These are phyloP conservation scores for Thamnophis elegans DNA, from an alignment of 2,797 vertebrate genomes.

Conservation along the genomic window DNA sequence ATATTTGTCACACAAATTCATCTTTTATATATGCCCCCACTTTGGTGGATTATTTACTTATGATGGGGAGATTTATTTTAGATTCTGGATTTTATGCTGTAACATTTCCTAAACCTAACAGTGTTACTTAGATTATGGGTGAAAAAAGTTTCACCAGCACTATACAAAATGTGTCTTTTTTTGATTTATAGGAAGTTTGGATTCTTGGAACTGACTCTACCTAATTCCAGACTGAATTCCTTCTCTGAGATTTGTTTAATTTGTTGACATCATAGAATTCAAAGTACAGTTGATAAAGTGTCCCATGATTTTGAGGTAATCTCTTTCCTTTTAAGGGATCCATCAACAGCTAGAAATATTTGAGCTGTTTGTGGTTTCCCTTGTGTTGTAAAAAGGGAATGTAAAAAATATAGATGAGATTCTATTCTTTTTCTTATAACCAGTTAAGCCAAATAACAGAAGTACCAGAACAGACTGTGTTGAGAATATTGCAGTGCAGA, in stretches of 20 bases:
- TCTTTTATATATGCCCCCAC: not conserved
- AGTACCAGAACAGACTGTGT: slow-evolving; percentile 61
- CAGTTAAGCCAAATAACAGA: slow-evolving; percentile 62
- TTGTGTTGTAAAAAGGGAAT: slow-evolving; percentile 39
- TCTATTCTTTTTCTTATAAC: slow-evolving; percentile 51
- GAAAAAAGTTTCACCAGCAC: not conserved
- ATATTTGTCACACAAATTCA: not conserved
- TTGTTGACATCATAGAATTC: not conserved
- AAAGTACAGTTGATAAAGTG: not conserved
- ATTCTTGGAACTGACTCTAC: not conserved
- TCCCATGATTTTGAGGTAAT: not conserved
- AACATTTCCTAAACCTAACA: not conserved
- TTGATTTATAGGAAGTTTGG: not conserved
- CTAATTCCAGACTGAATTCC: not conserved
- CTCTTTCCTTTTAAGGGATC: not conserved
- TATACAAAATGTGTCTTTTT: not conserved
- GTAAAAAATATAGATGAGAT: slow-evolving; percentile 52
- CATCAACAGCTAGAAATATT: not conserved
- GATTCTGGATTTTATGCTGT: not conserved
- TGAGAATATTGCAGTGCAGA: slow-evolving; percentile 65
- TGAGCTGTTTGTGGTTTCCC: slow-evolving; percentile 55
- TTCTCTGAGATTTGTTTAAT: not conserved
- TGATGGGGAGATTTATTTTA: too few species aligned
- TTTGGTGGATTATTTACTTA: not conserved
- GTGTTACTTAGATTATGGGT: not conserved